Conservation (phyloP, 2,888 invertebrate species). For the Sinohyriopsis cumingii region DNA sequence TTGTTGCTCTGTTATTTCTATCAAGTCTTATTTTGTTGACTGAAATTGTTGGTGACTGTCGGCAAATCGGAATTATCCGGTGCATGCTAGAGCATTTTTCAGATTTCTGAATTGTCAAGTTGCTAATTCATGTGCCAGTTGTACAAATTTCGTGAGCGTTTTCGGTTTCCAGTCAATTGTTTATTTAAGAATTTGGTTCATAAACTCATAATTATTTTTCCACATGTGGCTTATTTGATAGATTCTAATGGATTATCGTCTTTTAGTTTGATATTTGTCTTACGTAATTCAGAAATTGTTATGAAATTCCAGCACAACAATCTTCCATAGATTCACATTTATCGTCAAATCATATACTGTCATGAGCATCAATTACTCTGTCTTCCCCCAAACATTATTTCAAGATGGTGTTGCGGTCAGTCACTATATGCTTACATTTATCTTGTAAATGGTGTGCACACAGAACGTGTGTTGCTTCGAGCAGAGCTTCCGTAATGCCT, state of each 20-base stretch:
- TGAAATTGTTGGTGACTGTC: too few species aligned
- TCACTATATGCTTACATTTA: slow-evolving; percentile 15
- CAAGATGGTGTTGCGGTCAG: slow-evolving; percentile 4
- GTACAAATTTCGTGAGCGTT: too few species aligned
- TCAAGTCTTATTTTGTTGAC: too few species aligned
- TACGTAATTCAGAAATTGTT: background rate
- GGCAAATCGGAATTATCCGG: too few species aligned
- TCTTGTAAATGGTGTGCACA: slow-evolving; percentile 20
- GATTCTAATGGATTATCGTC: background rate
- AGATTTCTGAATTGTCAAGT: too few species aligned
- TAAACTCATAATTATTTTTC: slow-evolving; percentile 2
- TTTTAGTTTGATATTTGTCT: background rate
- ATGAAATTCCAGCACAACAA: background rate
- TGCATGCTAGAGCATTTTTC: too few species aligned
- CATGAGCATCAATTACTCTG: slow-evolving; percentile 9
- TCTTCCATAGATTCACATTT: background rate
- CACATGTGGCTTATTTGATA: background rate
- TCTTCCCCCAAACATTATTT: slow-evolving; percentile 11
- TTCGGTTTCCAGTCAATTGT: background rate
- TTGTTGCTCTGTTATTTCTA: too few species aligned
- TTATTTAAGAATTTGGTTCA: slow-evolving; percentile 3
- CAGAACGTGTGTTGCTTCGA: slow-evolving; percentile 9
- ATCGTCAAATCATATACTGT: slow-evolving; percentile 14
- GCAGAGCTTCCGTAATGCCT: slow-evolving; percentile 13
- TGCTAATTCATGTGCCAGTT: too few species aligned